Evolutionary conservation across 2,888 invertebrate species (phyloP).

Genomic region (Alloplasta piceator): DNA sequence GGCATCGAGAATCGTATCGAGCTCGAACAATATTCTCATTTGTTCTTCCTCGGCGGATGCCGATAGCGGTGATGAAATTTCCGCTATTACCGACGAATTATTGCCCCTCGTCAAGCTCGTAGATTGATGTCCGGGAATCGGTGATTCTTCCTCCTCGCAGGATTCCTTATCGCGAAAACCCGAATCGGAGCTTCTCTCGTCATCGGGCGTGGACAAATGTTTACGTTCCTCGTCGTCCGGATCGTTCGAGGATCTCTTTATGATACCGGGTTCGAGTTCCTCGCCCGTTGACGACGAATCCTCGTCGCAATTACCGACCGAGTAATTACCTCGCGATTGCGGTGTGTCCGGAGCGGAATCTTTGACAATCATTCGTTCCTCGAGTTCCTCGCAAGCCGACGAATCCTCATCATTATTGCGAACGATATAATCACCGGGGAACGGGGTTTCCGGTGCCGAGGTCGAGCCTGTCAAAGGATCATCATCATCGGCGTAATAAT

Average conservation of each 20-base stretch:
- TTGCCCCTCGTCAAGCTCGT: constrained; percentile 49
- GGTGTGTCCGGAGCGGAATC: constrained; percentile 73
- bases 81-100: constrained; percentile 54
- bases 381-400: constrained; percentile 56
- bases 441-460: constrained; percentile 73
- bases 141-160: constrained; percentile 81
- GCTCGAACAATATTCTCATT: constrained; percentile 78
- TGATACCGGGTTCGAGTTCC: constrained; percentile 68
- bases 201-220: constrained; percentile 83
- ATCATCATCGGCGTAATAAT: constrained; percentile 35
- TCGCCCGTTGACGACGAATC: constrained; percentile 74
- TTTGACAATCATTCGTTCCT: constrained; percentile 61
- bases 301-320: constrained; percentile 73
- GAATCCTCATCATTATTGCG: constrained; percentile 64
- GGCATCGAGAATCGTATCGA: constrained; percentile 80
- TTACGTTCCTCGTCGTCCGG: constrained; percentile 81
- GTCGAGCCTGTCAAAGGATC: constrained; percentile 47
- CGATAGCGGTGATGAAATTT: constrained; percentile 62
- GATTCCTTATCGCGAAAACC: constrained; percentile 84
- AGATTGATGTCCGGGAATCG: constrained; percentile 69
- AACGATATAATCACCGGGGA: constrained; percentile 27
- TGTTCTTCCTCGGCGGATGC: constrained; percentile 79
- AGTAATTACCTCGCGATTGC: constrained; percentile 73
- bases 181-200: constrained; percentile 84
- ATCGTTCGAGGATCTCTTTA: constrained; percentile 70